Evolutionary conservation across 2,113 vertebrate genomes (phyloP).

Genomic region (Asarcornis scutulata): DNA sequence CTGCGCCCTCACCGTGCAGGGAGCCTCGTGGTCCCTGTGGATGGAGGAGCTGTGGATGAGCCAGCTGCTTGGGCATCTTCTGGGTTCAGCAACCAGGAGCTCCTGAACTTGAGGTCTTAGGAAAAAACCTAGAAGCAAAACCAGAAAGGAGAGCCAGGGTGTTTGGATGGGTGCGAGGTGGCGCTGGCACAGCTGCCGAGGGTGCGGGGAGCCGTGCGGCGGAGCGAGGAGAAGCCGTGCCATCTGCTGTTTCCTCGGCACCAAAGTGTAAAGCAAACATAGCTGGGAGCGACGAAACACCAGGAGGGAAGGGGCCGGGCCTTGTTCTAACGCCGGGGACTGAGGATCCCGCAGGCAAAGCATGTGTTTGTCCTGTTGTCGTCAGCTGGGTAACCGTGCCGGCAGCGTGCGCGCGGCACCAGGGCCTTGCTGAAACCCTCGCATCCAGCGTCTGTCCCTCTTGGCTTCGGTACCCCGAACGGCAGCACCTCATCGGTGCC

Average conservation of each 20-base stretch:
- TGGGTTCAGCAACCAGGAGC: background rate
- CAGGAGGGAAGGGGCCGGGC: slow-evolving; percentile 33
- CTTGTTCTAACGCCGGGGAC: background rate
- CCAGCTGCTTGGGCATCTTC: background rate
- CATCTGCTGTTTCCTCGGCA: slow-evolving; percentile 41
- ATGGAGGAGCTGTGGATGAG: background rate
- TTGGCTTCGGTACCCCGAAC: background rate
- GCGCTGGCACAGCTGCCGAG: background rate
- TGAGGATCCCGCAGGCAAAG: background rate
- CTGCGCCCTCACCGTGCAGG: accelerated
- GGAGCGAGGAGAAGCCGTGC: slow-evolving; percentile 11
- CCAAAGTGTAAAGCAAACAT: slow-evolving; percentile 66
- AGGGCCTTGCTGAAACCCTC: background rate
- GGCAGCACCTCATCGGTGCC: slow-evolving; percentile 4
- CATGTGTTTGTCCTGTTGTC: slow-evolving; percentile 34
- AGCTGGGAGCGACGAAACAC: slow-evolving; percentile 64
- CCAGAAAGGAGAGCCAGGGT: background rate
- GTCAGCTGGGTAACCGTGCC: background rate
- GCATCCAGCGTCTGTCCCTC: slow-evolving; percentile 45
- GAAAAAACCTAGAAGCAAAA: background rate
- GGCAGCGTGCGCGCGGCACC: accelerated
- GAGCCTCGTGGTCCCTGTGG: accelerated
- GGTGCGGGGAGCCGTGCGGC: background rate
- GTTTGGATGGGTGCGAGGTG: background rate
- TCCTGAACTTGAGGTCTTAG: background rate